Evolutionary conservation across 2,888 invertebrate genomes (phyloP), one percentile per base, ranked within the genome.

Genomic region (Baronia brevicornis): DNA sequence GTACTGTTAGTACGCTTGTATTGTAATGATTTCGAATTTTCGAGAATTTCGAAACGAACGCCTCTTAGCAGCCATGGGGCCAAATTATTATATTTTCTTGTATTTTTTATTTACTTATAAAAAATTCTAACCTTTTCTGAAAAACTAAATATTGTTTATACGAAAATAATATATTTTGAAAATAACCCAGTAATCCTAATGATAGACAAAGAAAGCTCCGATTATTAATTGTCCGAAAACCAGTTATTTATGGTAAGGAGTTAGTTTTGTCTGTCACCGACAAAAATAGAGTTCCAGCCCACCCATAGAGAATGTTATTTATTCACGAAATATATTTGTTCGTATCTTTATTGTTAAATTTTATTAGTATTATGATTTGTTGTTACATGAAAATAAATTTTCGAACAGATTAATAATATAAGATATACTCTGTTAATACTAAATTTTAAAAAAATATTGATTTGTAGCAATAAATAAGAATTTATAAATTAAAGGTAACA

Each of bases 171-270:
- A 24, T 11, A 20, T 9, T 9, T 10, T 8, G 10, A 17, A 36
- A 62, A 64, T 61, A 61, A 51, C 55, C 41, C 47, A 53, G 53
- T 60, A 63, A 63, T 51, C 54, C 40, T 47, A 60, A 64, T 60
- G 58, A 67, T 59, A 65, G 61, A 64, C 60, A 48, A 60, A 68
- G 69, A 65, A 67, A 63, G 46, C 54, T 48, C 49, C 58, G 60
- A 60, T 68, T 75, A 79, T 80, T 77, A 79, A 80, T 80, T 74
- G 78, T 69, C 77, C 72, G 63, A 77, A 75, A 77, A 70, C 62
- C 53, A 41, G 68, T 77, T 77, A 79, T 80, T 79, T 78, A 75
- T 75, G 69, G 63, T 46, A 44, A 53, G 59, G 53, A 54, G 57
- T 59, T 57, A 59, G 64, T 73, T 72, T 73, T 72, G 74, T 67